phyloP scores from a whole-genome alignment of 2,888 invertebrate genomes.

The Eugnorisma glareosa region DNA sequence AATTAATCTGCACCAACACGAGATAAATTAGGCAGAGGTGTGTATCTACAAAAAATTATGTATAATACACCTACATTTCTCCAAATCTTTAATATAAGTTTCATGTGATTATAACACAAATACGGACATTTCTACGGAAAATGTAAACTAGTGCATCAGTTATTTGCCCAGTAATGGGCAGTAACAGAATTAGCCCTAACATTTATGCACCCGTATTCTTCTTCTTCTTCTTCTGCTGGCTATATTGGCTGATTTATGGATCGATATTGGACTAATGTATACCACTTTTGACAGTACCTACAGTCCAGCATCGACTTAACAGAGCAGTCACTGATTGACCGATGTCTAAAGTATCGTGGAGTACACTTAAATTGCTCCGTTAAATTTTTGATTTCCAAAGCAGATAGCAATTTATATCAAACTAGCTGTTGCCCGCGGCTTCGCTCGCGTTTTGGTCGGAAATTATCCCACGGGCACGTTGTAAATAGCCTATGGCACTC shows the following conservation, averaged over 20 bases:
- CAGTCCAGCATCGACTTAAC: background rate
- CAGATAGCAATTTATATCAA: background rate
- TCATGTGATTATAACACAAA: background rate
- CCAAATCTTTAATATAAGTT: background rate
- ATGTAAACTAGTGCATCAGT: background rate
- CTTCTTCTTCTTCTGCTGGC: too few species aligned
- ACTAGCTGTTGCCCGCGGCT: too few species aligned
- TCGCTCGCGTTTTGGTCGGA: too few species aligned
- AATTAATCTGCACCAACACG: background rate
- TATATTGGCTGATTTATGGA: background rate
- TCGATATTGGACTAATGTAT: background rate
- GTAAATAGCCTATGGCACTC: too few species aligned
- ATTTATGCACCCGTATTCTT: too few species aligned
- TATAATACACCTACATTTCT: too few species aligned
- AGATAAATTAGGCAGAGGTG: background rate
- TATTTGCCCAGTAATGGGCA: background rate
- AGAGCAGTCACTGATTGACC: too few species aligned
- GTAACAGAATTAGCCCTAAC: background rate
- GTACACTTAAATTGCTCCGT: background rate
- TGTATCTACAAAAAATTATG: background rate
- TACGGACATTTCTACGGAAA: background rate
- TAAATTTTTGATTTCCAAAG: background rate
- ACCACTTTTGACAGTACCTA: background rate
- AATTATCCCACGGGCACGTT: too few species aligned
- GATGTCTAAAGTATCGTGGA: background rate